Percentiles rank a stretch among this genome's conserved stretches.
phyloP scores from a whole-genome alignment of 2,113 vertebrate species.

The Mirza zaza region DNA sequence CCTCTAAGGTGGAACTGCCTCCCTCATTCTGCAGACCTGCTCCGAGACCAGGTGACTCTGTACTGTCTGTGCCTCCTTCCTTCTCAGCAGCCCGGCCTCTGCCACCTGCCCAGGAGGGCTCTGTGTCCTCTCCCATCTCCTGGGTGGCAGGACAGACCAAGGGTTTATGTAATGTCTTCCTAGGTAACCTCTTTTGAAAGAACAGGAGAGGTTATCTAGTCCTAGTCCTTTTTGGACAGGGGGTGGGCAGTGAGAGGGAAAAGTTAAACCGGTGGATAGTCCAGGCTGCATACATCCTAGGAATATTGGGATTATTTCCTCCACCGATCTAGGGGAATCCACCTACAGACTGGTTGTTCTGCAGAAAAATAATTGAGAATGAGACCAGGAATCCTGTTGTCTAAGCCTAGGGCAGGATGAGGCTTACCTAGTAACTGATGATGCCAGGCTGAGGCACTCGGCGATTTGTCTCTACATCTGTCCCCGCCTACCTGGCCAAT shows the following conservation, averaged over 20 bases:
- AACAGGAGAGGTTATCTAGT: not conserved
- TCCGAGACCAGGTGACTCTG: not conserved
- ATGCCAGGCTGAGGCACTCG: not conserved
- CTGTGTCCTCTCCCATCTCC: not conserved
- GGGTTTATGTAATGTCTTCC: not conserved
- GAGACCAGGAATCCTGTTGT: not conserved
- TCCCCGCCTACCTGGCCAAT: not conserved
- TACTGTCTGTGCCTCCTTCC: not conserved
- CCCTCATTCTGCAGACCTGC: not conserved
- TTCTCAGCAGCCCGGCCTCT: not conserved
- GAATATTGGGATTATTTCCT: not conserved
- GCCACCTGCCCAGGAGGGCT: not conserved
- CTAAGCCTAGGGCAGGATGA: conserved; percentile 8
- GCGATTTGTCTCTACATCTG: conserved; percentile 56
- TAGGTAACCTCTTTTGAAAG: not conserved
- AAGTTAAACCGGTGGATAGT: not conserved
- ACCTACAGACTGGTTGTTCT: not conserved
- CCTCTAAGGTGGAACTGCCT: not conserved
- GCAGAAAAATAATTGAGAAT: not conserved
- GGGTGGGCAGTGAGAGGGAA: not conserved
- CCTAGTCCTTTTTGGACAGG: not conserved
- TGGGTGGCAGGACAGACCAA: not conserved
- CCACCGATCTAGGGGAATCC: not conserved
- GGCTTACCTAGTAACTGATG: conserved; percentile 74
- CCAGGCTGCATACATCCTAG: not conserved